Base-by-base conservation (phyloP, 2,888 invertebrate species). In the Cantharis rufa region DNA sequence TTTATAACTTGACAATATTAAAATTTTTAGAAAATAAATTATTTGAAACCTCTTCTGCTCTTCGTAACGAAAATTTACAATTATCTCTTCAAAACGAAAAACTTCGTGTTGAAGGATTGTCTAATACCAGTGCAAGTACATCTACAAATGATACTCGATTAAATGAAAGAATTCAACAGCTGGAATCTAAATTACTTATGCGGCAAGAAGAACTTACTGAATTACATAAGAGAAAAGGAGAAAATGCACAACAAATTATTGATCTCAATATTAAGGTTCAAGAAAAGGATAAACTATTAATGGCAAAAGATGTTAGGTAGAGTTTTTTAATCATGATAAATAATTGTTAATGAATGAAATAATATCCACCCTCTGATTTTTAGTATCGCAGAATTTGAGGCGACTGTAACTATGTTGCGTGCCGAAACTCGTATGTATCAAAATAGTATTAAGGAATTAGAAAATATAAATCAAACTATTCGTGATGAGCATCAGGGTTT, bases 161-260 rank as follows among this genome's bases (percentile, higher is more conserved):
- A 61, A 83, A 85, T 16, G 88, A 88, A 70, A 91, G 89, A 80
- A 92, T 95, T 81, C 92, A 94, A 80, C 91, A 92, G 10, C 89
- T 97, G 74, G 97, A 98, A 88, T 96, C 97, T 84, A 96, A 96
- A 88, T 89, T 98, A 70, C 89, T 96, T 79, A 90, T 91, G 13
- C 94, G 97, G 85, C 97, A 98, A 86, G 98, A 98, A 88, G 98
- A 98, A 87, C 89, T 98, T 48, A 97, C 98, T 0, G 96, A 95
- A 75, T 88, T 98, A 75, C 98, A 97, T 85, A 91, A 95, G 83
- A 91, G 96, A 75, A 93, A 96, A 87, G 96, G 98, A 66, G 98
- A 98, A 90, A 96, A 97, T 89, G 92, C 97, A 2, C 98, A 98
- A 87, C 94, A 96, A 89, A 95, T 98, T 80, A 95, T 98, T 79